Evolutionary conservation across 2,113 vertebrate species (phyloP).

Genomic region (Aphyosemion australe): DNA sequence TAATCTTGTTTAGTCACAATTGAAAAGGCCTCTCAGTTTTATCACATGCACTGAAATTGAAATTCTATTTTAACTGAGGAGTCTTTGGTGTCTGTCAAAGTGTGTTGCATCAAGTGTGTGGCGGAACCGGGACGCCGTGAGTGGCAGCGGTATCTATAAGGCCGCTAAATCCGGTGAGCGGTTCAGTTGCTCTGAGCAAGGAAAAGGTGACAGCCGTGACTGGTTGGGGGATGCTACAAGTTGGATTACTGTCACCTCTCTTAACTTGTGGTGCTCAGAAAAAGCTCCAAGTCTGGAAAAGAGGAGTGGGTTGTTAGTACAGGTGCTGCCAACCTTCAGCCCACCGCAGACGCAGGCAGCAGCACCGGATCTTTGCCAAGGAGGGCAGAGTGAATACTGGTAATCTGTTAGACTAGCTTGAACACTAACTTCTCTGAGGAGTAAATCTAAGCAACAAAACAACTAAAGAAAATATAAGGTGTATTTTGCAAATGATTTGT

Average conservation of each 20-base stretch:
- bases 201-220: conserved; percentile 67
- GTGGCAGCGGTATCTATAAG: conserved; percentile 48
- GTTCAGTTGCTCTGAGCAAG: conserved; percentile 46
- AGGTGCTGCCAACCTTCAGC: conserved; percentile 55
- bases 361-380: background rate
- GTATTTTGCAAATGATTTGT: background rate
- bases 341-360: conserved; percentile 32
- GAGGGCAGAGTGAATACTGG: background rate
- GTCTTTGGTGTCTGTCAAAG: conserved; percentile 54
- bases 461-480: background rate
- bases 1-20: conserved; percentile 62
- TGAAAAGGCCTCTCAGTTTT: conserved; percentile 52
- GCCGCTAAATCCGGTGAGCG: conserved; percentile 51
- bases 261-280: conserved; percentile 26
- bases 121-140: conserved; percentile 30
- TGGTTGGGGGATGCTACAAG: conserved; percentile 42
- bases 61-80: conserved; percentile 61
- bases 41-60: conserved; percentile 53
- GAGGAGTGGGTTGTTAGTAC: conserved; percentile 50
- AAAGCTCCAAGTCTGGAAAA: conserved; percentile 9
- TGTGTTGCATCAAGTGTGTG: conserved; percentile 40
- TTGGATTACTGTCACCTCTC: conserved; percentile 65
- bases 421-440: background rate
- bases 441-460: background rate
- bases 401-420: conserved; percentile 5